phyloP scores from a whole-genome alignment of 1,140 invertebrate species.

The Drosophila elegans region DNA sequence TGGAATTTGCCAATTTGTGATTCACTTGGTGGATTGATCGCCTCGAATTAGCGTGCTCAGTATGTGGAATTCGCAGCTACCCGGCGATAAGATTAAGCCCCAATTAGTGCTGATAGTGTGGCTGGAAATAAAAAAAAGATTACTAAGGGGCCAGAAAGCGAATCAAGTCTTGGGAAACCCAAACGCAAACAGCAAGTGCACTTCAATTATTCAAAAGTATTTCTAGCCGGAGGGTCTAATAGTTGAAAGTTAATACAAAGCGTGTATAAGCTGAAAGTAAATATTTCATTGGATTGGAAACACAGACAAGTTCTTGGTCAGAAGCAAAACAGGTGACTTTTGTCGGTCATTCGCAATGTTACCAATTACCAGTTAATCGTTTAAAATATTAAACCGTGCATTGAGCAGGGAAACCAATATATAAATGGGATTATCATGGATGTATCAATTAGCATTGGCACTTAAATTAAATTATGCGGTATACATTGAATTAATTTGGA shows the following conservation, averaged over 20 bases:
- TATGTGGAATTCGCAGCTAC: constrained; percentile 9
- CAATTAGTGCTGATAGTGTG: constrained; percentile 33
- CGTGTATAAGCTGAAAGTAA: neutral
- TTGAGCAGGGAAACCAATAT: neutral
- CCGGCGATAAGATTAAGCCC: constrained; percentile 29
- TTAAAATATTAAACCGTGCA: neutral
- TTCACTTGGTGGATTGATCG: constrained; percentile 23
- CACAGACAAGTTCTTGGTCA: neutral
- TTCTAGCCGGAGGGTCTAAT: neutral
- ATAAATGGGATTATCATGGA: constrained; percentile 15
- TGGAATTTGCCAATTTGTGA: constrained; percentile 30
- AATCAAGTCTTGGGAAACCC: constrained; percentile 23
- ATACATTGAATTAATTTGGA: constrained; percentile 10
- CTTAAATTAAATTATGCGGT: constrained; percentile 28
- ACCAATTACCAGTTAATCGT: neutral
- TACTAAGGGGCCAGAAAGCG: neutral
- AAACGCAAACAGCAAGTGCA: constrained; percentile 4
- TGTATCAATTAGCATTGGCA: constrained; percentile 34
- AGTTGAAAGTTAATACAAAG: neutral
- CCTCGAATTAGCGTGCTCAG: constrained; percentile 14
- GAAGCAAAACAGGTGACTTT: neutral
- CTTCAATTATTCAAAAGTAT: constrained; percentile 10
- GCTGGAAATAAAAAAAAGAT: neutral
- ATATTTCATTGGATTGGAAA: constrained; percentile 12
- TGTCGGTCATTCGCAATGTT: neutral